Percentiles rank a stretch among this genome's conserved stretches.
These are phyloP conservation scores for Sebastes dallii DNA, from an alignment of 2,797 vertebrate genomes.

Conservation along the genomic window DNA sequence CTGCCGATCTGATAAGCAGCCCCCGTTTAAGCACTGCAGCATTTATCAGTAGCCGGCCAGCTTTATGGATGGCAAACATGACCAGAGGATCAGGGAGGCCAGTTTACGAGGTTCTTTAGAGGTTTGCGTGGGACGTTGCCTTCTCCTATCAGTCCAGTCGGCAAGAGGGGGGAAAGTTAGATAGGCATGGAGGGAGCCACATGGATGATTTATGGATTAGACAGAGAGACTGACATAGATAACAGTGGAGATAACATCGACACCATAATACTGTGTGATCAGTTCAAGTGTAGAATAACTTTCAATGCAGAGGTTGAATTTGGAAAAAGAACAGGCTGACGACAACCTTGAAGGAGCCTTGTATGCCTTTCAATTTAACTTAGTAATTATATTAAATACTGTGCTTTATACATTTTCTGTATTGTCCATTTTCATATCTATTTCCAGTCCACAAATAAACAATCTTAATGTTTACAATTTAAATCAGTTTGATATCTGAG, in stretches of 20 bases:
- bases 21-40: conserved; percentile 46
- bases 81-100: conserved; percentile 41
- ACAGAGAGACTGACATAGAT: conserved; percentile 28
- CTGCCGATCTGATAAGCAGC: conserved; percentile 68
- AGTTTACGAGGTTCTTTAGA: conserved; percentile 44
- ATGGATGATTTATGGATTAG: conserved; percentile 50
- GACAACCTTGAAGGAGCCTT: background rate
- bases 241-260: conserved; percentile 25
- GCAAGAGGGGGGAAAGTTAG: conserved; percentile 19
- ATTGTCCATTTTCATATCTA: background rate
- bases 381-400: background rate
- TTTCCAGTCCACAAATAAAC: background rate
- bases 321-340: background rate
- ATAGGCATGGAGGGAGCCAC: conserved; percentile 48
- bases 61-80: conserved; percentile 67
- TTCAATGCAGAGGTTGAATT: background rate
- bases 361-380: background rate
- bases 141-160: conserved; percentile 54
- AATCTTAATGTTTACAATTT: background rate
- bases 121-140: conserved; percentile 43
- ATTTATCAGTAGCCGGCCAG: conserved; percentile 71
- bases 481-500: background rate
- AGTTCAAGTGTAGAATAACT: conserved; percentile 1
- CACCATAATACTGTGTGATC: conserved; percentile 3
- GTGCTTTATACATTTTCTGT: background rate